These are phyloP conservation scores for rabbit (Oryctolagus cuniculus) DNA, from an alignment of 2,113 vertebrate genomes.

Conservation along the genomic window DNA sequence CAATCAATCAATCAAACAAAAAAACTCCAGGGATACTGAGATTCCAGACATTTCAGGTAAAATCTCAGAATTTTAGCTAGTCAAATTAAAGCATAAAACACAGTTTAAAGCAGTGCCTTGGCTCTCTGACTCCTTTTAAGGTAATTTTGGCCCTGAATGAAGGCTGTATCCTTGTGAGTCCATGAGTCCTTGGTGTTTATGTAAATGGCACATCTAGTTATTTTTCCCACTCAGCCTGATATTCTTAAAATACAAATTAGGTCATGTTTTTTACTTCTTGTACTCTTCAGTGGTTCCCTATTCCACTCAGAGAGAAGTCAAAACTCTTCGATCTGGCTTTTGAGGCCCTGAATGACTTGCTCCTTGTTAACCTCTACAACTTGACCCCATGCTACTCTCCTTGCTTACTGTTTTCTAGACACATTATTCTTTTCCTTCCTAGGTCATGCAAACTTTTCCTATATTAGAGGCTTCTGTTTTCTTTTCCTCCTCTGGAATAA, in stretches of 20 bases:
- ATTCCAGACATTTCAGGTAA: conserved; percentile 30
- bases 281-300: background rate
- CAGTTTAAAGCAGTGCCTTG: background rate
- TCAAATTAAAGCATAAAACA: conserved; percentile 1
- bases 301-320: background rate
- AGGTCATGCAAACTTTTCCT: background rate
- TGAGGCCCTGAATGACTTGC: too few species aligned
- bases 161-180: background rate
- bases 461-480: background rate
- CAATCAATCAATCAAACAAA: background rate
- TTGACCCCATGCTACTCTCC: background rate
- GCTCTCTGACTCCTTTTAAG: background rate
- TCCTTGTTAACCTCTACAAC: background rate
- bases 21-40: background rate
- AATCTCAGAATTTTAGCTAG: background rate
- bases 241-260: background rate
- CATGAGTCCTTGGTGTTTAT: background rate
- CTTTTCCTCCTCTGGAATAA: background rate
- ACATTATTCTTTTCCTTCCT: background rate
- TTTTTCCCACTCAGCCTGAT: background rate
- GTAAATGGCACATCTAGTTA: background rate
- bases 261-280: background rate
- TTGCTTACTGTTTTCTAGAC: background rate
- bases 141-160: background rate
- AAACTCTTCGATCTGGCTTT: background rate